phyloP scores from a whole-genome alignment of 2,797 vertebrate species.

The Rhabdophis nuchalis region DNA sequence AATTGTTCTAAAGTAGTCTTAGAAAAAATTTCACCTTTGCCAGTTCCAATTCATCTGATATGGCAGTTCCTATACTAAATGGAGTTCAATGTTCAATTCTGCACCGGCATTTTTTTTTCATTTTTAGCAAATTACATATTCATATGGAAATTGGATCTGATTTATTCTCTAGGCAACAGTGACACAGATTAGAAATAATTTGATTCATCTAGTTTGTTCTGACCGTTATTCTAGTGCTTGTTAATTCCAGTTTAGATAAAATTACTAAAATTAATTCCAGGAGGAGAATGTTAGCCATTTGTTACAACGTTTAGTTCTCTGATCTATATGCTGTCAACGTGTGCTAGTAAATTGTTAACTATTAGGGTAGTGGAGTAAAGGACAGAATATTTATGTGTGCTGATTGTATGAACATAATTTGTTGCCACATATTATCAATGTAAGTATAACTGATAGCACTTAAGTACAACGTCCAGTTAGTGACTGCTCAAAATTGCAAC shows the following conservation, averaged over 20 bases:
- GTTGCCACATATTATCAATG: neutral
- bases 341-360: neutral
- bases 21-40: neutral
- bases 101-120: neutral
- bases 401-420: neutral
- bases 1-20: neutral
- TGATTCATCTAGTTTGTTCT: neutral
- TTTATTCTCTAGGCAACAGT: neutral
- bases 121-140: neutral
- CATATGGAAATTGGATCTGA: neutral
- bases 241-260: neutral
- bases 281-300: neutral
- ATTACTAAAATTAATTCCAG: neutral
- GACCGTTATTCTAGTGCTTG: neutral
- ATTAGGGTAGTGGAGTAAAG: neutral
- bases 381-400: neutral
- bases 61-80: neutral
- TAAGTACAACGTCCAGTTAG: neutral
- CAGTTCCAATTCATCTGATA: neutral
- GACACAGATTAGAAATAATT: neutral
- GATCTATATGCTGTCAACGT: neutral
- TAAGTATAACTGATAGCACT: neutral
- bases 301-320: neutral
- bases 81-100: neutral
- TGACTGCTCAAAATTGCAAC: neutral